Evolutionary conservation across 2,113 vertebrate species (phyloP), one percentile per base, ranked within the genome.

Genomic region (Variabilichromis moorii): DNA sequence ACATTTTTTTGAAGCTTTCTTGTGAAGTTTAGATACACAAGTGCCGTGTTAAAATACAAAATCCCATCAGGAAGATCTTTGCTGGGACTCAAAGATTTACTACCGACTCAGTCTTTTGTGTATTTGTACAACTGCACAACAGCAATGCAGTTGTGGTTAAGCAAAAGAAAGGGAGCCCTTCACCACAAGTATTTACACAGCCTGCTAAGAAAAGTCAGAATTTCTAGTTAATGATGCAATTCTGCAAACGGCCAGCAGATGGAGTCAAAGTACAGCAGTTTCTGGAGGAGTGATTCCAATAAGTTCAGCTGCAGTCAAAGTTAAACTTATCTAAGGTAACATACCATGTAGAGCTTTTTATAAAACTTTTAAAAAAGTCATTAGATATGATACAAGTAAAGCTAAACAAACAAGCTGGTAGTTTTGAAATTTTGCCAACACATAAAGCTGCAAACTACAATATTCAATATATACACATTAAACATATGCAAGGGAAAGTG

Each of bases 181-280:
- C 17, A 26, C 24, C 71, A 50, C 42, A 78, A 50, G 9, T 12
- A 78, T 3, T 78, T n/a, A 50, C 24, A 19, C 10, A 51, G 45
- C 10, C 26, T 33, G 5, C 4, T 12, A 24, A 37, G 8, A 8
- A 80, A 26, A 51, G 26, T 0, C 26, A 9, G 5, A 21, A 21
- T 55, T 16, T 45, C 7, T 26, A 13, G 47, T 19, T 85, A 61
- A 50, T 4, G 9, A 10, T 31, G 45, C 73, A 51, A 24, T 84
- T 83, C 42, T 40, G 40, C 16, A 59, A 31, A 31, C 51, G 16
- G 35, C 86, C 92, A 92, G 85, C 19, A 91, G 94, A 88, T 92
- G 91, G 92, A 84, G 89, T 63, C 54, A 86, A 33, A 91, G 78
- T 17, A 76, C 79, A 90, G 26, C 4, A 42, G 5, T 6, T 55